A percentile compares a stretch with the other conserved stretches of the same genome.
phyloP scores from a whole-genome alignment of 2,113 vertebrate species.

The Xiphophorus couchianus region DNA sequence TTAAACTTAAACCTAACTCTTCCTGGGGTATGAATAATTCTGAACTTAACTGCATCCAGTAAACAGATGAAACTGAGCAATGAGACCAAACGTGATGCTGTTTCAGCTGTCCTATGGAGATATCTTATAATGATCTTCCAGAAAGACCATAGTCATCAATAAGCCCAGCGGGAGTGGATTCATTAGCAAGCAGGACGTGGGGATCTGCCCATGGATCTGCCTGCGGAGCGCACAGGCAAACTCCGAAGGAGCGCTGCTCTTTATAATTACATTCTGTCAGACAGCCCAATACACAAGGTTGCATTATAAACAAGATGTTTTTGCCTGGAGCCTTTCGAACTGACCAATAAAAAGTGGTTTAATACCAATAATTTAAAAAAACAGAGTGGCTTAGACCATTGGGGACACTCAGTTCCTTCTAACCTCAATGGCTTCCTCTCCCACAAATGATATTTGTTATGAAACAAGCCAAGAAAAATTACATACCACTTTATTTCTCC shows the following conservation, averaged over 20 bases:
- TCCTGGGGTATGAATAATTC: slow-evolving; percentile 16
- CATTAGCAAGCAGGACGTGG: slow-evolving; percentile 69
- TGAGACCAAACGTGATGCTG: slow-evolving; percentile 48
- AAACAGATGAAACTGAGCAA: slow-evolving; percentile 48
- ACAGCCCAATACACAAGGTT: slow-evolving; percentile 71
- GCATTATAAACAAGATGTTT: slow-evolving; percentile 72
- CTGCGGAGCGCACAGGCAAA: slow-evolving; percentile 59
- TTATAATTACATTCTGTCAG: slow-evolving; percentile 79
- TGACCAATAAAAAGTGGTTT: slow-evolving; percentile 74
- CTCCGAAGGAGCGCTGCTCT: slow-evolving; percentile 61
- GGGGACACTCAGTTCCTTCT: slow-evolving; percentile 42
- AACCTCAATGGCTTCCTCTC: slow-evolving; percentile 33
- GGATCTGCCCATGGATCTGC: slow-evolving; percentile 71
- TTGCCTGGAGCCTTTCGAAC: slow-evolving; percentile 68
- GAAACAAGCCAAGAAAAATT: slow-evolving; percentile 34
- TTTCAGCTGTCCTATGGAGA: slow-evolving; percentile 67
- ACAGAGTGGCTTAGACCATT: slow-evolving; percentile 44
- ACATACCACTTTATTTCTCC: slow-evolving; percentile 15
- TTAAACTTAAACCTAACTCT: not conserved
- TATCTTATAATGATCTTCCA: slow-evolving; percentile 68
- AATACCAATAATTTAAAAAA: slow-evolving; percentile 58
- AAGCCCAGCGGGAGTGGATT: slow-evolving; percentile 64
- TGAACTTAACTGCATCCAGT: slow-evolving; percentile 19
- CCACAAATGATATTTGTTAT: slow-evolving; percentile 41
- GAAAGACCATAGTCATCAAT: slow-evolving; percentile 67